Percentiles rank a stretch among this genome's conserved stretches.
These are phyloP conservation scores for Ceratina japonica DNA, from an alignment of 1,140 invertebrate genomes.

Conservation along the genomic window DNA sequence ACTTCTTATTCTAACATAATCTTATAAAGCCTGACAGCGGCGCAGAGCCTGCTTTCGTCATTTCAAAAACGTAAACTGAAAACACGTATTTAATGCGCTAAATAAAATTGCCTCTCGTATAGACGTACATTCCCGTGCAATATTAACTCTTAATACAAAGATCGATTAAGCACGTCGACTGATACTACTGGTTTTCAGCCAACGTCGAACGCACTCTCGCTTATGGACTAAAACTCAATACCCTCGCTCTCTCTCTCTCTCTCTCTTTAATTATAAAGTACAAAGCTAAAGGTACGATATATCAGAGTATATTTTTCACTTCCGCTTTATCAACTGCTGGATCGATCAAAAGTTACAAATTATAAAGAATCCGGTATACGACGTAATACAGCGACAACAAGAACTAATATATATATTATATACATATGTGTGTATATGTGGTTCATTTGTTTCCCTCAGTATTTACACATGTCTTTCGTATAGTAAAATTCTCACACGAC, in stretches of 20 bases:
- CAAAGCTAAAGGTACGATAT: slow-evolving; percentile 34
- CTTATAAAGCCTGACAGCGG: slow-evolving; percentile 42
- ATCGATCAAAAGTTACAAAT: slow-evolving; percentile 23
- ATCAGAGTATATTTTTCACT: slow-evolving; percentile 22
- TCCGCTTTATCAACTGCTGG: background rate
- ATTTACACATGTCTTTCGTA: slow-evolving; percentile 26
- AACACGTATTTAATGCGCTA: slow-evolving; percentile 14
- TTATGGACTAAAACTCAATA: slow-evolving; percentile 40
- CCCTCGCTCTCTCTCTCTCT: no score
- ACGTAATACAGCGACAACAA: slow-evolving; percentile 18
- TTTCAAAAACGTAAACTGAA: slow-evolving; percentile 12
- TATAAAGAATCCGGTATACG: slow-evolving; percentile 16
- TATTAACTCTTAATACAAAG: slow-evolving; percentile 23
- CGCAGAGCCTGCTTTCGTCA: slow-evolving; percentile 17
- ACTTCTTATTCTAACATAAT: slow-evolving; percentile 60
- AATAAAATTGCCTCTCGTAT: slow-evolving; percentile 20
- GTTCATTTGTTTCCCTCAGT: slow-evolving; percentile 10
- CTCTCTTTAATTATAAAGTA: slow-evolving; percentile 25
- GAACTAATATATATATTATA: slow-evolving; percentile 16
- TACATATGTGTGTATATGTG: slow-evolving; percentile 10
- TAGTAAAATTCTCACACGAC: slow-evolving; percentile 19
- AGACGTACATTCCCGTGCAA: background rate
- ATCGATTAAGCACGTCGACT: slow-evolving; percentile 4
- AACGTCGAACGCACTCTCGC: slow-evolving; percentile 18
- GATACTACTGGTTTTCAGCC: slow-evolving; percentile 6